Percentiles rank a stretch among this genome's conserved stretches.
phyloP scores from a whole-genome alignment of 2,113 vertebrate species.

The Acanthisitta chloris region DNA sequence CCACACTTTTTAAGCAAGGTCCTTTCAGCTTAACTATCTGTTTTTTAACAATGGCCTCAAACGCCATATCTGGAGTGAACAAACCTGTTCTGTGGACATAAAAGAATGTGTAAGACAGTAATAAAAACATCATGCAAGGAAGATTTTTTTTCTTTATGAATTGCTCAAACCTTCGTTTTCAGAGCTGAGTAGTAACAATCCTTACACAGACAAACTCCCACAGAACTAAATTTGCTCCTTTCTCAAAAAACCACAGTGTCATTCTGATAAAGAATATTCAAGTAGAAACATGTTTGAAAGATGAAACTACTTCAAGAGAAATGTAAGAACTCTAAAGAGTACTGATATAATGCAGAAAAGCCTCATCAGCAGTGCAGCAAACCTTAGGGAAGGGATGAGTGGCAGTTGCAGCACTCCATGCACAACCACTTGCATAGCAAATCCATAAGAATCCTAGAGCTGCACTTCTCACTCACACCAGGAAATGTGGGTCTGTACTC shows the following conservation, averaged over 20 bases:
- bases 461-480: background rate
- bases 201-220: background rate
- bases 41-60: conserved; percentile 83
- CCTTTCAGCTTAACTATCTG: conserved; percentile 82
- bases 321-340: background rate
- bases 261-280: background rate
- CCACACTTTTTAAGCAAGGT: conserved; percentile 81
- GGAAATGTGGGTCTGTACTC: background rate
- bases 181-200: background rate
- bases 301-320: background rate
- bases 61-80: conserved; percentile 82
- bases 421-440: background rate
- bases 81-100: conserved; percentile 75
- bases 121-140: background rate
- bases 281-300: background rate
- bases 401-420: background rate
- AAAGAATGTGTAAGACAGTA: background rate
- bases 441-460: background rate
- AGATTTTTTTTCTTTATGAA: background rate
- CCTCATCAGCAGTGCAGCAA: background rate
- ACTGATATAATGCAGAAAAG: background rate
- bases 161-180: background rate
- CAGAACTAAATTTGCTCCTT: background rate
- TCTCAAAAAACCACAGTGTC: background rate
- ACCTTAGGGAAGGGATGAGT: background rate